Base-by-base conservation (phyloP, 92 coral and sea anemone species). In the Montipora capitata region DNA sequence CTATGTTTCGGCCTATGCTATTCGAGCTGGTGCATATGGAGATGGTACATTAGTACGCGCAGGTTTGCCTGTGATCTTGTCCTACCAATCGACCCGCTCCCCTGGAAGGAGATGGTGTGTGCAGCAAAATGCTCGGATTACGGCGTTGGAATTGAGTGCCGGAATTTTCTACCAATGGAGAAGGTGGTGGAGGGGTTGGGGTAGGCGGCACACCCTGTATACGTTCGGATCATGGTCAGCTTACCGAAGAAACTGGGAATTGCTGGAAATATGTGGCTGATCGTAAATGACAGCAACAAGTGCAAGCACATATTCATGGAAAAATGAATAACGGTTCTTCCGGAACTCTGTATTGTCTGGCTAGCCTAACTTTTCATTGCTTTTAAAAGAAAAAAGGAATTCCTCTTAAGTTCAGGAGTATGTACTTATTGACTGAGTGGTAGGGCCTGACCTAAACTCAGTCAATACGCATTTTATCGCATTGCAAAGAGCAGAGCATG, bases 131-230 rank as follows among this genome's bases (percentile, higher is more conserved):
- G 78, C 78, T 62, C 42, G 49, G 14, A 59, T 73, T 41, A 73
- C 78, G 3, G 78, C 78, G 48, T 45, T 73, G 62, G n/a, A 73
- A 62, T 9, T 73, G 40, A 73, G 59, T 7, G 78, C 78, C 49
- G 10, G 78, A 17, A 15, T 73, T 48, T 73, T 45, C 78, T 73
- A 73, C 20, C 12, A 6, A 15, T 73, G 1, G 42, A 45, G 78
- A 20, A 20, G 27, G 27, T 20, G 27, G 27, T 20, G 27, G 27
- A 0, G 9, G 2, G 15, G 59, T 40, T 73, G 78, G 45, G 61
- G 78, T 44, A 3, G 16, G 20, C 59, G 78, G 17, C 18, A 17
- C 2, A 49, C 58, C 5, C 7, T 73, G 1, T 9, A 9, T 4
- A 49, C 8, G 63, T 49, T 73, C 3, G 78, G 17, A 42, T 15